Percentiles rank a stretch among this genome's conserved stretches.
These are phyloP conservation scores for Platycheirus albimanus DNA, from an alignment of 2,888 invertebrate genomes.

Conservation along the genomic window DNA sequence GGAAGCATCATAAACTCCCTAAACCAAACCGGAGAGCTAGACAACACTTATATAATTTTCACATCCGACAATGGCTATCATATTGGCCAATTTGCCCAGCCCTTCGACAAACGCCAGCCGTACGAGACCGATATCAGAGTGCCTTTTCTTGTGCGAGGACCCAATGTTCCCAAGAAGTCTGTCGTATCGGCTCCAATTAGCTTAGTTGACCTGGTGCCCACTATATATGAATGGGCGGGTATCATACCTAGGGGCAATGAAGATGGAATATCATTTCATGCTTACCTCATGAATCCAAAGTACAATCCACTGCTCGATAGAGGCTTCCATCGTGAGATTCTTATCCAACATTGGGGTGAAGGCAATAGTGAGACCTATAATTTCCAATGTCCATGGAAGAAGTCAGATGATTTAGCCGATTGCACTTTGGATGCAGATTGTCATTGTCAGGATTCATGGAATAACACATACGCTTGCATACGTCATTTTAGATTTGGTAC, in stretches of 20 bases:
- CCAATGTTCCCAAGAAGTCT: slow-evolving; percentile 84
- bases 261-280: slow-evolving; percentile 86
- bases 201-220: slow-evolving; percentile 93
- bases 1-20: slow-evolving; percentile 85
- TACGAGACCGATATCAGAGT: slow-evolving; percentile 95
- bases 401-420: slow-evolving; percentile 83
- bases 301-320: slow-evolving; percentile 68
- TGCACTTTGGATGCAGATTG: slow-evolving; percentile 88
- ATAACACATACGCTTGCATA: slow-evolving; percentile 93
- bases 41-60: slow-evolving; percentile 91
- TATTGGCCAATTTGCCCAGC: slow-evolving; percentile 94
- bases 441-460: slow-evolving; percentile 92
- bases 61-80: slow-evolving; percentile 97
- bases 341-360: slow-evolving; percentile 94
- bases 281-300: slow-evolving; percentile 77
- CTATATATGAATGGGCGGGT: slow-evolving; percentile 89
- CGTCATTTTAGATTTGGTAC: slow-evolving; percentile 84
- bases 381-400: slow-evolving; percentile 86
- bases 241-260: slow-evolving; percentile 83
- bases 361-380: slow-evolving; percentile 85
- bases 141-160: slow-evolving; percentile 90
- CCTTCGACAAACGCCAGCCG: slow-evolving; percentile 94
- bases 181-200: slow-evolving; percentile 85
- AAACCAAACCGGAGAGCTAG: slow-evolving; percentile 83
- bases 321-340: slow-evolving; percentile 84